Evolutionary conservation across 1,140 invertebrate genomes (phyloP).

Genomic region (Drosophila repleta): DNA sequence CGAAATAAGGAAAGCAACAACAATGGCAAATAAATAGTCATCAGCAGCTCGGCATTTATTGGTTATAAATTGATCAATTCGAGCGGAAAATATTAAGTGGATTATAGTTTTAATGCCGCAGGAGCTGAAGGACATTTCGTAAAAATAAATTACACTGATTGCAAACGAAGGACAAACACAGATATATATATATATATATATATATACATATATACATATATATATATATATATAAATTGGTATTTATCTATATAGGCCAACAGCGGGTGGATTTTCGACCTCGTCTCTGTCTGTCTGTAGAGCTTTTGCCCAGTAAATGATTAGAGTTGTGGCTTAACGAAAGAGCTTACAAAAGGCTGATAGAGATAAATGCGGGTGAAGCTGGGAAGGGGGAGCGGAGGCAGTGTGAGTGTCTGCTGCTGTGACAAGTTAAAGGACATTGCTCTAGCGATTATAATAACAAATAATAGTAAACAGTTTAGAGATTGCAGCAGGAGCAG

Average conservation of each 20-base stretch:
- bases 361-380: slow-evolving; percentile 26
- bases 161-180: slow-evolving; percentile 9
- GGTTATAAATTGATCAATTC: slow-evolving; percentile 80
- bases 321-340: slow-evolving; percentile 33
- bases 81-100: slow-evolving; percentile 78
- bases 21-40: slow-evolving; percentile 70
- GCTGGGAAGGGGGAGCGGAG: no score
- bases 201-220: not conserved
- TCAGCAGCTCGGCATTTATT: slow-evolving; percentile 69
- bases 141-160: slow-evolving; percentile 54
- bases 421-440: no score
- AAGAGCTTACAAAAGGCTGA: slow-evolving; percentile 16
- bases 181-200: not conserved
- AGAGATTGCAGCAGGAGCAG: no score
- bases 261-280: slow-evolving; percentile 12
- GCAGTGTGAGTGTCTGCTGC: no score
- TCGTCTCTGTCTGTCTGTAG: slow-evolving; percentile 6
- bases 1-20: slow-evolving; percentile 41
- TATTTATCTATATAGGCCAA: not conserved
- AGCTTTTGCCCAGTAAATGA: slow-evolving; percentile 33
- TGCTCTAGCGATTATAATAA: no score
- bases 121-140: slow-evolving; percentile 41
- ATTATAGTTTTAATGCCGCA: slow-evolving; percentile 75
- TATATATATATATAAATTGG: not conserved
- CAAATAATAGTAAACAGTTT: no score